Evolutionary conservation across 2,113 vertebrate genomes (phyloP), one percentile per base, ranked within the genome.

Genomic region (Tenebrosternarchus preto): DNA sequence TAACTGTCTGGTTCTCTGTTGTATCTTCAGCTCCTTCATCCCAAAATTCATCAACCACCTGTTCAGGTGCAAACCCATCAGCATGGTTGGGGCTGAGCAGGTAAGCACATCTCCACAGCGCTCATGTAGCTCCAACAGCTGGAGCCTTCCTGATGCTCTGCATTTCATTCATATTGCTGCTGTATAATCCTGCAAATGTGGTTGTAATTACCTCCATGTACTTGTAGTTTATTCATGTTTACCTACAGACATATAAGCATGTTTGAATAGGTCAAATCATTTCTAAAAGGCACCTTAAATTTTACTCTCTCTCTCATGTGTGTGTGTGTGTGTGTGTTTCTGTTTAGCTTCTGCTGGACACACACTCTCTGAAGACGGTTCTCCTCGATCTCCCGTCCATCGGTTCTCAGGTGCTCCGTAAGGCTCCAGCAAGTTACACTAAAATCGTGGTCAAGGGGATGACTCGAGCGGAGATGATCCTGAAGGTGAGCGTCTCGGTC

Each of bases 361-460:
- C 98, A 1, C 98, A 99, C 87, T 99, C 97, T 33, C 90, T 99
- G 90, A 99, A 99, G 94, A 98, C 97, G 2, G 96, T 99, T 84
- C 90, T 99, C 71, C 90, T 99, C 59, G 98, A 99, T 85, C 92
- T 99, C 80, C 98, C 98, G 4, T 99, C 98, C 87, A 98, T 99
- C 0, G 97, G 98, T 56, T 99, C 97, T 39, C 96, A 99, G 88
- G 98, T 99, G 88, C 93, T 98, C 85, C 94, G 98, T 83, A 99
- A 99, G 78, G 98, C 98, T 0, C 98, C 98, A 1, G 96, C 97
- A 84, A 99, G 97, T 89, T 99, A 99, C 93, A 99, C 98, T 0
- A 99, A 99, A 90, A 98, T 99, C 66, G 96, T 99, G 55, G 98
- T 99, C 86, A 99, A 99, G 89, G 97, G 97, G 88, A 99, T 99